Percentiles rank a stretch among this genome's conserved stretches.
These are phyloP conservation scores for Larimichthys polyactis DNA, from an alignment of 2,113 vertebrate genomes.

Conservation along the genomic window DNA sequence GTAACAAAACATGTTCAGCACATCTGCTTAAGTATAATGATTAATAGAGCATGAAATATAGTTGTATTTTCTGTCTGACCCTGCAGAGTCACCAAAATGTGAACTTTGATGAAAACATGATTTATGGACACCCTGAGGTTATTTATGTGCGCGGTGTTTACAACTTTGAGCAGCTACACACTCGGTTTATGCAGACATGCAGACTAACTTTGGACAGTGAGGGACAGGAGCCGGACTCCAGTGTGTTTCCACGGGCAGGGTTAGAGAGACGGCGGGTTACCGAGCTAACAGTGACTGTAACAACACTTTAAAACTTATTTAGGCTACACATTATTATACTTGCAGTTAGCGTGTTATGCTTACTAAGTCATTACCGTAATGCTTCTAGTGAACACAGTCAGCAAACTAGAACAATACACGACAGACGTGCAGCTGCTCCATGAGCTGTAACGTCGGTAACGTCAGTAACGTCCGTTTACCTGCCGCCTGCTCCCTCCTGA, in stretches of 20 bases:
- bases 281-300: constrained; percentile 4
- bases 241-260: neutral
- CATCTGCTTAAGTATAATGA: neutral
- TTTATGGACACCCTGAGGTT: neutral
- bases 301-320: neutral
- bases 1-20: neutral
- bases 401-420: neutral
- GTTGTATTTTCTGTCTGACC: too few species aligned
- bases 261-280: neutral
- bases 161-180: neutral
- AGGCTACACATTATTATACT: fast-evolving
- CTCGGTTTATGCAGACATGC: neutral
- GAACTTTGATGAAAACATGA: neutral
- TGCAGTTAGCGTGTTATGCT: fast-evolving
- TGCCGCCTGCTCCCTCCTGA: constrained; percentile 74
- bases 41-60: neutral
- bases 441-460: neutral
- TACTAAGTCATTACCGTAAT: fast-evolving
- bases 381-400: too few species aligned
- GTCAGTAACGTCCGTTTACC: constrained; percentile 68
- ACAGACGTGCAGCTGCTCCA: neutral
- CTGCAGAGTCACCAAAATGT: too few species aligned
- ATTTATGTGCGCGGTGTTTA: neutral
- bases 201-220: neutral
- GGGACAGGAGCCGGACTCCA: too few species aligned